Percentiles rank a stretch among this genome's conserved stretches.
phyloP scores from a whole-genome alignment of 2,797 vertebrate genomes.

The Anabacerthia variegaticeps region DNA sequence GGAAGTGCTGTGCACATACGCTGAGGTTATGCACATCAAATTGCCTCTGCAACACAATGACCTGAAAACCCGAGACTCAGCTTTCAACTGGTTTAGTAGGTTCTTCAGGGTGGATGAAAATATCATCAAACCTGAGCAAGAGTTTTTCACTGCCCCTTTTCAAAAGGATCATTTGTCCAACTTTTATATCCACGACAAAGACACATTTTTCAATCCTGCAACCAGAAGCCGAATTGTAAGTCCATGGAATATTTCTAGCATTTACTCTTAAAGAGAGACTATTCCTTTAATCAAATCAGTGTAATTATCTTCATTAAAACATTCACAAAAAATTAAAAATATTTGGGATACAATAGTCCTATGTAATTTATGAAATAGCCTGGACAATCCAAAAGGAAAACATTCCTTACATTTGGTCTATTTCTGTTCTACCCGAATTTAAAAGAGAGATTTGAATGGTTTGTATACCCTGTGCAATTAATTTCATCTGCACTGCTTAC shows the following conservation, averaged over 20 bases:
- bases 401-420: neutral
- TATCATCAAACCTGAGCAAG: constrained; percentile 84
- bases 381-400: neutral
- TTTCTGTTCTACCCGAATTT: neutral
- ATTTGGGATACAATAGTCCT: neutral
- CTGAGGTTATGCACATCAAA: constrained; percentile 91
- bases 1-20: constrained; percentile 88
- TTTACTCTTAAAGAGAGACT: neutral
- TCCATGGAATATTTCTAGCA: neutral
- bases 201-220: constrained; percentile 88
- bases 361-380: neutral
- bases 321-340: neutral
- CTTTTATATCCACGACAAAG: constrained; percentile 83
- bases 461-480: neutral
- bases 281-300: neutral
- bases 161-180: constrained; percentile 83
- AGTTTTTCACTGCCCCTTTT: constrained; percentile 93
- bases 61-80: constrained; percentile 75
- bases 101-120: constrained; percentile 85
- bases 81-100: constrained; percentile 84
- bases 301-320: neutral
- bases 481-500: neutral
- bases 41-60: constrained; percentile 86
- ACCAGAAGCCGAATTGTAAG: constrained; percentile 92
- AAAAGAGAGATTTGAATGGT: neutral